Percentiles rank a stretch among this genome's conserved stretches.
These are phyloP conservation scores for Ormyrus thymus DNA, from an alignment of 2,888 invertebrate genomes.

Conservation along the genomic window DNA sequence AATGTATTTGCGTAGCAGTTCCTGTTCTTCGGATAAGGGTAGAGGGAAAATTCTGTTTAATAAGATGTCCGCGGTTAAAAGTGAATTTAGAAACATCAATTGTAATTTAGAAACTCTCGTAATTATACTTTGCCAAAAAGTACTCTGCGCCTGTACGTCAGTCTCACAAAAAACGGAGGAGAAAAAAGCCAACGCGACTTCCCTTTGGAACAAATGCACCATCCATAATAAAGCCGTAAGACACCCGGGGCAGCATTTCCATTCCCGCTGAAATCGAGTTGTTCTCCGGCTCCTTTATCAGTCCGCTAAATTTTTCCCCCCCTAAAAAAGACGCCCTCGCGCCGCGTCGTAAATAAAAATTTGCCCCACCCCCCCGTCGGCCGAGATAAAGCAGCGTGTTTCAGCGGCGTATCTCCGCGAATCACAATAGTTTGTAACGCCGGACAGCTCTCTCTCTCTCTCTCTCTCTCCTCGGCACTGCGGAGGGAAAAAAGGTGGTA, in stretches of 20 bases:
- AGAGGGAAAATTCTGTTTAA: too few relatives aligned
- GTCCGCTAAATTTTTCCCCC: conserved; percentile 23
- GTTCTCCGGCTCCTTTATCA: conserved; percentile 12
- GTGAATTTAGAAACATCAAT: too few relatives aligned
- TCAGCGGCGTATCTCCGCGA: conserved; percentile 2
- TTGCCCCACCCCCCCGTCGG: not conserved
- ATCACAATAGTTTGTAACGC: conserved; percentile 23
- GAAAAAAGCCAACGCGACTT: not conserved
- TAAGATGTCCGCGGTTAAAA: too few relatives aligned
- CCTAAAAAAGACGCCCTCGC: conserved; percentile 2
- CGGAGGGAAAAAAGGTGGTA: too few relatives aligned
- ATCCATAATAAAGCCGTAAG: too few relatives aligned
- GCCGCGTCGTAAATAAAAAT: conserved; percentile 26
- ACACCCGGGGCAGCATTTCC: not conserved
- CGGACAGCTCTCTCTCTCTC: not conserved
- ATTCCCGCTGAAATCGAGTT: conserved; percentile 12
- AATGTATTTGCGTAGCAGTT: too few relatives aligned
- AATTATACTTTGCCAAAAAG: too few relatives aligned
- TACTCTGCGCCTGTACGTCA: not conserved
- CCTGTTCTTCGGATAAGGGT: too few relatives aligned
- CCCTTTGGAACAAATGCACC: too few relatives aligned
- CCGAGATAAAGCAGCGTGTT: conserved; percentile 9
- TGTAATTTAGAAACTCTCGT: too few relatives aligned
- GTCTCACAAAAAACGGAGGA: not conserved
- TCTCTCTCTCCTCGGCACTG: too few relatives aligned